Base-by-base conservation (phyloP, 2,113 vertebrate species). In the Rhea pennata region DNA sequence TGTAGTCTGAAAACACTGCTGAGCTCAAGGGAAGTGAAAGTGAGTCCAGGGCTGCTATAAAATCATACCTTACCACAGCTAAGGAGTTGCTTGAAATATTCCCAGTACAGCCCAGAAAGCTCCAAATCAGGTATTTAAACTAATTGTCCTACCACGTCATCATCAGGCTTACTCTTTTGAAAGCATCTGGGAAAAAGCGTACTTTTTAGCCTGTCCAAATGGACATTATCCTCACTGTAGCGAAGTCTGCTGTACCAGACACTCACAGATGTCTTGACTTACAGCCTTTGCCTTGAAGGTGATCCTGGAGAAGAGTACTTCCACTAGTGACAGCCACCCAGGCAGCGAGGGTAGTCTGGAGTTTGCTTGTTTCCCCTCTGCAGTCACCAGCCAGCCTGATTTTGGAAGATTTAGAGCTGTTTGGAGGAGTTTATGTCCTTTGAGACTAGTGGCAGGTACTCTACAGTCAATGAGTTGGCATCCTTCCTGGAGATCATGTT, bases 21-120 rank as follows among this genome's bases (percentile, higher is more conserved):
- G n/a, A 75, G 39, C 64, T 84, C 51, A 66, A 87, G 50, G 29
- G 21, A 87, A 71, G 24, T n/a, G 29, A 56, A 87, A 75, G 12
- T 0, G 1, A 71, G 16, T 12, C 0, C 0, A 26, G 17, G 23
- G 9, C 15, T 62, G 76, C 64, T 5, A 20, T 50, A 75, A 62
- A 92, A 36, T 16, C 44, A 3, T 61, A 54, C 26, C 16, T 83
- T 61, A 61, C 29, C 4, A 64, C 15, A 59, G 16, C 26, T 67
- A 62, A 73, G 33, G 61, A 46, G 15, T 1, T 7, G 7, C 36
- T 62, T 87, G n/a, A 87, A 78, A 27, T 86, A 54, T 5, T 84
- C 21, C 31, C 5, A 11, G 27, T 71, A 42, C 15, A 81, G 36
- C 14, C 15, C 14, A 42, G 61, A 71, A 90, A 77, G 22, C 2